A percentile compares a stretch with the other conserved stretches of the same genome.
These are phyloP conservation scores for Myoxocephalus aenaeus DNA, from an alignment of 2,797 vertebrate species.

Conservation along the genomic window DNA sequence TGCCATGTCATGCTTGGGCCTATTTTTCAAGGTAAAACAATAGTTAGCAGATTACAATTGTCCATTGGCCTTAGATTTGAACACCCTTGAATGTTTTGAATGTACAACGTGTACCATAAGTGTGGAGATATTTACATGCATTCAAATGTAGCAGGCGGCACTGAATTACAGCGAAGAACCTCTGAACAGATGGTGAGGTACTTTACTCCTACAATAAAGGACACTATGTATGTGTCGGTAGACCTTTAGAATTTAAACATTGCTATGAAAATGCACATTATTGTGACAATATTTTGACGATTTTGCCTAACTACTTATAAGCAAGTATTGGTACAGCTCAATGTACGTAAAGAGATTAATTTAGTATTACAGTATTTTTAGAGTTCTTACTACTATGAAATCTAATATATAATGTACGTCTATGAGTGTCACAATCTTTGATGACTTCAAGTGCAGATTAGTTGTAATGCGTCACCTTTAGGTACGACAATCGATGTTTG, in stretches of 20 bases:
- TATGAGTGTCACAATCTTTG: conserved; percentile 71
- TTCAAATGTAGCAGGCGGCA: conserved; percentile 73
- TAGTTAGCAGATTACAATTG: not conserved
- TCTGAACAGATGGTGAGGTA: conserved; percentile 20
- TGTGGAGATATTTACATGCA: conserved; percentile 66
- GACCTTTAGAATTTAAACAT: conserved; percentile 44
- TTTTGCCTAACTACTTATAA: conserved; percentile 64
- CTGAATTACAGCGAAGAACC: conserved; percentile 53
- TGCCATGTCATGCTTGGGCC: conserved; percentile 26
- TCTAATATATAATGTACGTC: conserved; percentile 67
- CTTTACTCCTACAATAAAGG: conserved; percentile 5
- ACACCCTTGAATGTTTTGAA: conserved; percentile 57
- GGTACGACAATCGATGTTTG: conserved; percentile 78
- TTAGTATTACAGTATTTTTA: conserved; percentile 73
- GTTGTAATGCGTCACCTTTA: conserved; percentile 74
- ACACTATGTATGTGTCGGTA: conserved; percentile 32
- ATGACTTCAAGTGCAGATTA: conserved; percentile 76
- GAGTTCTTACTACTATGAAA: conserved; percentile 73
- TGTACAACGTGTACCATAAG: conserved; percentile 60
- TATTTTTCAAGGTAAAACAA: not conserved
- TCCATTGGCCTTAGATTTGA: conserved; percentile 43
- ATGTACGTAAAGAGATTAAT: conserved; percentile 56
- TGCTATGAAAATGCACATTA: conserved; percentile 59
- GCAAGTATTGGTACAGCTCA: conserved; percentile 62
- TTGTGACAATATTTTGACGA: conserved; percentile 55